These are phyloP conservation scores for Lingula anatina DNA, from an alignment of 2,888 invertebrate genomes.

Conservation along the genomic window DNA sequence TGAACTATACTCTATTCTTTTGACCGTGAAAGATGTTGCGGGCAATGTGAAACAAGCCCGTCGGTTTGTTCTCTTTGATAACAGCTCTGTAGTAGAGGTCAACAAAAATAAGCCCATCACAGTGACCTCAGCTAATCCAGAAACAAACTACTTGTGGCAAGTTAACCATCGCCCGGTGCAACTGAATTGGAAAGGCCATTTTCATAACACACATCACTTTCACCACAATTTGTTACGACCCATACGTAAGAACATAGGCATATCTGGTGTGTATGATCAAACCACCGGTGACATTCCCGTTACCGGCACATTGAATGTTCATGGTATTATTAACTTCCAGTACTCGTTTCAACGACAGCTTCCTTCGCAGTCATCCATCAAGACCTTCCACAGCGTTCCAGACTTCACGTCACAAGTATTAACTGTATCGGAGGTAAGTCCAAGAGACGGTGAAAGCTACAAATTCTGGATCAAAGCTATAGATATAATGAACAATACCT, in stretches of 20 bases:
- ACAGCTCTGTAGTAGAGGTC: not conserved
- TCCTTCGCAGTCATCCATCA: too few species aligned
- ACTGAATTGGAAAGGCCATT: not conserved
- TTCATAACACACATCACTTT: not conserved
- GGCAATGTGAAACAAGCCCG: not conserved
- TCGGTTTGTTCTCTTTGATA: not conserved
- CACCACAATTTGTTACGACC: not conserved
- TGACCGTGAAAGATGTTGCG: slow-evolving; percentile 1
- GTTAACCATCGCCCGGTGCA: not conserved
- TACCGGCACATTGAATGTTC: not conserved
- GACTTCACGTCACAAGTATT: too few species aligned
- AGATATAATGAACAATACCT: slow-evolving; percentile 17
- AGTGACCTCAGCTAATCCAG: not conserved
- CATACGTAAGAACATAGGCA: not conserved
- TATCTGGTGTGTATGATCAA: not conserved
- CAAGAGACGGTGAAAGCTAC: slow-evolving; percentile 19
- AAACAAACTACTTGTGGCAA: not conserved
- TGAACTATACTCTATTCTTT: slow-evolving; percentile 11
- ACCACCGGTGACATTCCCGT: not conserved
- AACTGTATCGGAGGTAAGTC: too few species aligned
- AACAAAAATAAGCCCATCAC: not conserved
- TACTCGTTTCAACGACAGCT: too few species aligned
- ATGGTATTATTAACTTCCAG: not conserved
- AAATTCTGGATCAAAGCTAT: slow-evolving; percentile 12
- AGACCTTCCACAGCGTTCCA: too few species aligned